phyloP scores from a whole-genome alignment of 2,888 invertebrate genomes.

The Mimumesa dahlbomi region DNA sequence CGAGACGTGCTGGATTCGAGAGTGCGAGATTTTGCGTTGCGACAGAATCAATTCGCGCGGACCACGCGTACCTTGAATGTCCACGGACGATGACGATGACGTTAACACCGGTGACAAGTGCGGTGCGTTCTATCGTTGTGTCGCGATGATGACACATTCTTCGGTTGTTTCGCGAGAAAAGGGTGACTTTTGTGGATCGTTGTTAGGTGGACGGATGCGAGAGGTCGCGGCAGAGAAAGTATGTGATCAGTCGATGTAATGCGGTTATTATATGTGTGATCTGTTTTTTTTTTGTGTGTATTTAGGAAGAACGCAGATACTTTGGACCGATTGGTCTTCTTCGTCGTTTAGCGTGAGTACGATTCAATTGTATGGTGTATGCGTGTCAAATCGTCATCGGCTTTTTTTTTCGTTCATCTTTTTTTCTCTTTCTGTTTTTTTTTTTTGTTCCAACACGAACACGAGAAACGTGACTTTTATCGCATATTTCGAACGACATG shows the following conservation, averaged over 20 bases:
- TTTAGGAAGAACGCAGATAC: not conserved
- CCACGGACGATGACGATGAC: constrained; percentile 13
- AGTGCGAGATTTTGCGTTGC: constrained; percentile 37
- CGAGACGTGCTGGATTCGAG: constrained; percentile 36
- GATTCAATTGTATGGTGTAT: not conserved
- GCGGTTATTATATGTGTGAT: constrained; percentile 28
- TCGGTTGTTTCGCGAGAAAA: constrained; percentile 1
- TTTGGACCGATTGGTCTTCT: constrained; percentile 3
- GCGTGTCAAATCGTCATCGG: too few relatives aligned
- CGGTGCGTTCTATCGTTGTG: not conserved
- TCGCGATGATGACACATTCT: constrained; percentile 9
- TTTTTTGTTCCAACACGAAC: too few relatives aligned
- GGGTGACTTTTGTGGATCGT: constrained; percentile 8
- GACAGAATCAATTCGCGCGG: constrained; percentile 37
- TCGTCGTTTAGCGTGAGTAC: not conserved
- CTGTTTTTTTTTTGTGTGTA: constrained; percentile 18
- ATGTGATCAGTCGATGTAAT: constrained; percentile 29
- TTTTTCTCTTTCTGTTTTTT: too few relatives aligned
- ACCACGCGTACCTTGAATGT: constrained; percentile 19
- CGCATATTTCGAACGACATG: too few relatives aligned
- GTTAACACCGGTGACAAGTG: not conserved
- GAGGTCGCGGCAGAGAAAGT: constrained; percentile 38
- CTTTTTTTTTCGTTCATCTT: too few relatives aligned
- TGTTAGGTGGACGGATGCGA: constrained; percentile 39
- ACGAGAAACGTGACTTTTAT: too few relatives aligned